These are phyloP conservation scores for Otolemur crassicaudatus DNA, from an alignment of 2,797 vertebrate species.

Conservation along the genomic window DNA sequence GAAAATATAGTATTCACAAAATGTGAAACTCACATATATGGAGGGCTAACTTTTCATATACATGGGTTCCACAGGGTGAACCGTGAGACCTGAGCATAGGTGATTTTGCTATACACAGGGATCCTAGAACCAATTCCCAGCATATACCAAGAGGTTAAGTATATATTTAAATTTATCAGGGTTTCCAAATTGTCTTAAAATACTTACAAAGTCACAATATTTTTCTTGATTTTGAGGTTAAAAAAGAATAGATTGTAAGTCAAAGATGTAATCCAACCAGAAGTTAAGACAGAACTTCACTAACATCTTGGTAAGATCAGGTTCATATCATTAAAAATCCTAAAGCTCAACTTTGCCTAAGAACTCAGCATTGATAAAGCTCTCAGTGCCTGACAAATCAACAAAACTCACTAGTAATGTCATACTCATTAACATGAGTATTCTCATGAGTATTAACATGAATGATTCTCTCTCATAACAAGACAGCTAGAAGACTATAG, in stretches of 20 bases:
- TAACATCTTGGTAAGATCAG: background rate
- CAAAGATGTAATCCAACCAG: background rate
- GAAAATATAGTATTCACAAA: background rate
- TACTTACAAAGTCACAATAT: background rate
- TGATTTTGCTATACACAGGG: background rate
- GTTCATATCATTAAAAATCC: background rate
- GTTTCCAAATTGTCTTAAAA: background rate
- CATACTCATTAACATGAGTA: background rate
- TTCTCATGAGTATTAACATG: background rate
- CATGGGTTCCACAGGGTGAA: background rate
- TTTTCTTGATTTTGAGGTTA: background rate
- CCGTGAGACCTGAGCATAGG: background rate
- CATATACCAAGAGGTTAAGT: background rate
- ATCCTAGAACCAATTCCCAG: background rate
- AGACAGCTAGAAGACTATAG: background rate
- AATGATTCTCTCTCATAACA: constrained; percentile 9
- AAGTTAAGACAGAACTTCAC: background rate
- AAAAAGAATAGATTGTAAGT: background rate
- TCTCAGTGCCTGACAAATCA: background rate
- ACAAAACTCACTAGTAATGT: background rate
- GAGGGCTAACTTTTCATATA: background rate
- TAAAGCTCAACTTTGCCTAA: background rate
- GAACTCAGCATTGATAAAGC: background rate
- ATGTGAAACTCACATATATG: background rate
- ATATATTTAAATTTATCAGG: background rate